Evolutionary conservation across 2,113 vertebrate genomes (phyloP).

Genomic region (Mesembrinibis cayennensis): DNA sequence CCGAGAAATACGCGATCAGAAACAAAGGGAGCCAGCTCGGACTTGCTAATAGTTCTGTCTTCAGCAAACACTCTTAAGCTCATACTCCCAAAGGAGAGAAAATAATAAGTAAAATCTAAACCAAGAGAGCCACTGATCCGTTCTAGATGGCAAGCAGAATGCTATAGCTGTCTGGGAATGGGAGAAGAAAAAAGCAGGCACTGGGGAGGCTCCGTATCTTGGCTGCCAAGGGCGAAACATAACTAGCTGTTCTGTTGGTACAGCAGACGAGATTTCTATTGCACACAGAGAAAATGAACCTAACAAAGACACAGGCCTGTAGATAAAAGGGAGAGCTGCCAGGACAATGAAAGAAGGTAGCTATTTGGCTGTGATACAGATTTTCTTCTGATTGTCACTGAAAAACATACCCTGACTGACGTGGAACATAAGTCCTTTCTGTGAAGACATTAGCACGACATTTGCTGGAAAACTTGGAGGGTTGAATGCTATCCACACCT

Average conservation of each 20-base stretch:
- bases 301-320: background rate
- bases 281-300: background rate
- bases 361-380: background rate
- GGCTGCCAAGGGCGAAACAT: background rate
- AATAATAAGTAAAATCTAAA: background rate
- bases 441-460: background rate
- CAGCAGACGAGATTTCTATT: background rate
- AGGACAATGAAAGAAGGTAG: constrained; percentile 14
- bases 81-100: background rate
- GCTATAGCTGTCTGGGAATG: background rate
- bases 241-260: background rate
- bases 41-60: background rate
- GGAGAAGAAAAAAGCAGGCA: background rate
- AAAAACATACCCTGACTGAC: background rate
- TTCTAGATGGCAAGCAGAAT: background rate
- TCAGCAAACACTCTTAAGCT: background rate
- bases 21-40: background rate
- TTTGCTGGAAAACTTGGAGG: background rate
- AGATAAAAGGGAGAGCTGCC: constrained; percentile 27
- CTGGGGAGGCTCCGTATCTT: background rate
- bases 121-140: background rate
- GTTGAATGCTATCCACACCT: constrained; percentile 66
- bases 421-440: background rate
- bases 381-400: background rate
- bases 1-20: background rate